Base-by-base conservation (phyloP, 1,140 invertebrate species). In the Listronotus bonariensis region DNA sequence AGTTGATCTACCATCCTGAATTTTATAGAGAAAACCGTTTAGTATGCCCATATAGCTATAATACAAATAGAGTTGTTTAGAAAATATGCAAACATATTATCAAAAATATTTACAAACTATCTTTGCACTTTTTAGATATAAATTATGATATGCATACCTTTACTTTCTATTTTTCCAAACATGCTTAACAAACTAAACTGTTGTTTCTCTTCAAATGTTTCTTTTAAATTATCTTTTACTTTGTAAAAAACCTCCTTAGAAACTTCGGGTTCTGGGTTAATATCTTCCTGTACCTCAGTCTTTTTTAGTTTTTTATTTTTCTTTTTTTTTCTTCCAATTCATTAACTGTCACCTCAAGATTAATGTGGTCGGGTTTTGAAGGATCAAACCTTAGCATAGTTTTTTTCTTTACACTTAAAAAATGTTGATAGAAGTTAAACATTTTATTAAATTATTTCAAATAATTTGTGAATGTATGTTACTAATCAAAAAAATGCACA, bases 361-460 rank as follows among this genome's bases (percentile, higher is more conserved):
- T 65, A 34, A 56, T 72, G 79, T 87, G 85, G 42, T 83, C 79
- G 52, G 81, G 82, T 71, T 84, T 79, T 14, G 75, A 76, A 11
- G 86, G 86, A 75, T 87, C 86, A 78, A 84, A 88, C 56, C 86
- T 77, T 26, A 87, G 70, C 85, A 87, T 87, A n/a, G 45, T 42
- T 43, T 70, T 68, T n/a, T 38, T 68, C 10, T 17, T 43, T 14
- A 38, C 32, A 54, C 52, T 54, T 38, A 36, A 20, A 55, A 36
- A 52, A 51, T 26, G 52, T 32, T 41, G 10, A 43, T 2, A 43
- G 8, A 36, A 36, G n/a, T n/a, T n/a, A n/a, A n/a, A n/a, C n/a
- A 26, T 26, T 26, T 26, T 26, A 26, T 26, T 5, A 26, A 26
- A 26, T 26, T 26, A 5, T 26, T 26, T 26, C n/a, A 26, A 26